Percentiles rank a stretch among this genome's conserved stretches.
phyloP scores from a whole-genome alignment of 1,140 invertebrate species.

The Scaptomyza graminum region DNA sequence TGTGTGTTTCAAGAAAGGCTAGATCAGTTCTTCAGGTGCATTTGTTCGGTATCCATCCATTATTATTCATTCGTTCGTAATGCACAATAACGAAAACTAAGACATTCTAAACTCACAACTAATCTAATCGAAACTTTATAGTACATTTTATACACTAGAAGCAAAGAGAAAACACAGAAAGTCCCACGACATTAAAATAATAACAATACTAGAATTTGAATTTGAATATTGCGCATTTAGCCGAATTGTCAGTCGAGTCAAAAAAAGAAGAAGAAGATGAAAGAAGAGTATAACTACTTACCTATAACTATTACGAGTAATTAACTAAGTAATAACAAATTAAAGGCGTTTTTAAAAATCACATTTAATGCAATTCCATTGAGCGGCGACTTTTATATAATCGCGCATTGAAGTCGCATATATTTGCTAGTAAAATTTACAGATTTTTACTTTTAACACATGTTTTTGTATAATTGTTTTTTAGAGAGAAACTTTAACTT shows the following conservation, averaged over 20 bases:
- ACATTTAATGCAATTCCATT: slow-evolving; percentile 49
- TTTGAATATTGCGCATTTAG: slow-evolving; percentile 79
- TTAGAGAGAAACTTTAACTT: slow-evolving; percentile 71
- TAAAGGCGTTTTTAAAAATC: slow-evolving; percentile 62
- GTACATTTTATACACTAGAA: slow-evolving; percentile 58
- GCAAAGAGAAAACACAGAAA: slow-evolving; percentile 7
- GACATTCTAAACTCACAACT: slow-evolving; percentile 45
- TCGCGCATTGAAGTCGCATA: slow-evolving; percentile 52
- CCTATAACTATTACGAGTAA: slow-evolving; percentile 50
- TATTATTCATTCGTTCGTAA: slow-evolving; percentile 52
- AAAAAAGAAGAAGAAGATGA: background rate
- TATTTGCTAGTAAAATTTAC: slow-evolving; percentile 82
- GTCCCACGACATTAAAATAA: slow-evolving; percentile 31
- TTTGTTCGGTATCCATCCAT: slow-evolving; percentile 78
- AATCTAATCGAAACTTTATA: slow-evolving; percentile 50
- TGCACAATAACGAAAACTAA: slow-evolving; percentile 50
- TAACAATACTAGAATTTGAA: slow-evolving; percentile 64
- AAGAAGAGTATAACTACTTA: slow-evolving; percentile 50
- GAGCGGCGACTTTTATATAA: slow-evolving; percentile 36
- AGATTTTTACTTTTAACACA: slow-evolving; percentile 74
- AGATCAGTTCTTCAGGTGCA: slow-evolving; percentile 37
- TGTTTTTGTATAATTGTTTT: slow-evolving; percentile 76
- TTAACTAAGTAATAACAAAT: slow-evolving; percentile 40
- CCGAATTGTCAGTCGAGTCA: slow-evolving; percentile 65
- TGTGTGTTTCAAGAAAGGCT: slow-evolving; percentile 33